These are phyloP conservation scores for Harpagoxenus sublaevis DNA, from an alignment of 2,888 invertebrate genomes.

Conservation along the genomic window DNA sequence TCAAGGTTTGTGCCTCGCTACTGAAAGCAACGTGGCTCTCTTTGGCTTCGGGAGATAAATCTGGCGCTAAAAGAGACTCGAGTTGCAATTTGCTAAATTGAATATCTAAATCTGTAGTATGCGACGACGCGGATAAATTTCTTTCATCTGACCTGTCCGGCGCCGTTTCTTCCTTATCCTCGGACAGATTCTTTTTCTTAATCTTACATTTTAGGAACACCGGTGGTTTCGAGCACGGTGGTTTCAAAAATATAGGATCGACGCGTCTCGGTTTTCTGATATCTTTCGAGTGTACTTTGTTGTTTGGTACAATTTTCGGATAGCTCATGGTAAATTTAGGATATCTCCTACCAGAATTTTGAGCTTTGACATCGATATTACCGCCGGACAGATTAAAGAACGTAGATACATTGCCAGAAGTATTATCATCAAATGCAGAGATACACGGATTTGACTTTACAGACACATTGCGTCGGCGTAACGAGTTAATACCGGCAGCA, in stretches of 20 bases:
- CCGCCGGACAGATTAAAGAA: conserved; percentile 29
- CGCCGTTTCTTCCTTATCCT: conserved; percentile 46
- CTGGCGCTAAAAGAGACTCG: conserved; percentile 71
- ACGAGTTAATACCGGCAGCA: conserved; percentile 70
- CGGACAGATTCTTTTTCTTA: conserved; percentile 57
- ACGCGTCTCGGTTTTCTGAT: conserved; percentile 65
- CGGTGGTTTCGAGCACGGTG: conserved; percentile 77
- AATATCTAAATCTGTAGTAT: conserved; percentile 83
- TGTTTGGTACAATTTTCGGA: conserved; percentile 76
- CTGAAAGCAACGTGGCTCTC: conserved; percentile 10
- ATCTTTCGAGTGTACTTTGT: conserved; percentile 61
- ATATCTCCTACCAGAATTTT: conserved; percentile 76
- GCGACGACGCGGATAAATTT: conserved; percentile 35
- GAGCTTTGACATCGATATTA: conserved; percentile 34
- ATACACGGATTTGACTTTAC: conserved; percentile 51
- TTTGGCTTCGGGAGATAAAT: conserved; percentile 59
- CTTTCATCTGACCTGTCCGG: conserved; percentile 42
- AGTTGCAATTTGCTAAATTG: conserved; percentile 80
- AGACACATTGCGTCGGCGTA: conserved; percentile 81
- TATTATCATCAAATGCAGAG: conserved; percentile 25
- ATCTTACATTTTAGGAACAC: conserved; percentile 82
- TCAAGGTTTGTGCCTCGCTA: conserved; percentile 74
- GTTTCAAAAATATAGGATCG: conserved; percentile 71
- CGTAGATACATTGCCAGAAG: neutral
- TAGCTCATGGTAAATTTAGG: conserved; percentile 79